phyloP scores from a whole-genome alignment of 2,888 invertebrate genomes.

The Atrina japonica region DNA sequence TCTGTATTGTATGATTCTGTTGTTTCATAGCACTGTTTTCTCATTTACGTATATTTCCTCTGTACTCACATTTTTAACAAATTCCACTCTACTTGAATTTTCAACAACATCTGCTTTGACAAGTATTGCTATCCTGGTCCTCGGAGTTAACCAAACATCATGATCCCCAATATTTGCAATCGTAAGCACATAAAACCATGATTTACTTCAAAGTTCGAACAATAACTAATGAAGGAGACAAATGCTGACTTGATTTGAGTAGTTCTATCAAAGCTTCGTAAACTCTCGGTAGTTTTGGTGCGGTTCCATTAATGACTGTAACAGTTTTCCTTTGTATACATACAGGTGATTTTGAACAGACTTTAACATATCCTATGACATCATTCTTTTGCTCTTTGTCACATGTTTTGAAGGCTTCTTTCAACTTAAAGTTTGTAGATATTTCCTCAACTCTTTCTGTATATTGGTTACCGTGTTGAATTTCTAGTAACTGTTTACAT shows the following conservation, averaged over 20 bases:
- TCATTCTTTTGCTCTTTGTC: not conserved
- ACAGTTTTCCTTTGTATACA: conserved; percentile 2
- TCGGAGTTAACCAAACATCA: conserved; percentile 20
- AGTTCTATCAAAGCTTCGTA: conserved; percentile 19
- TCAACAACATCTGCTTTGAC: not conserved
- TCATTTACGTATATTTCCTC: conserved; percentile 11
- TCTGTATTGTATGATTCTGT: not conserved
- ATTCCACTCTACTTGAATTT: not conserved
- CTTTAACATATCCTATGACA: not conserved
- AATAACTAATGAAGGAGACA: not conserved
- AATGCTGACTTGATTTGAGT: conserved; percentile 5
- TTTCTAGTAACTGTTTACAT: too few relatives aligned
- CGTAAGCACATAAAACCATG: not conserved
- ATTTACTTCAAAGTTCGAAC: not conserved
- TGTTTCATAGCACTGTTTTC: not conserved
- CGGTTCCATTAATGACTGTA: conserved; percentile 5
- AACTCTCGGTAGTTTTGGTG: not conserved
- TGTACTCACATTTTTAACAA: not conserved
- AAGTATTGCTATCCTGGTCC: conserved; percentile 17
- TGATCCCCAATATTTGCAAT: conserved; percentile 7
- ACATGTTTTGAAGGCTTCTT: conserved; percentile 11
- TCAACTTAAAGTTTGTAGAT: too few relatives aligned
- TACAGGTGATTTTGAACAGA: conserved; percentile 1
- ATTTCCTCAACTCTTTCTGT: too few relatives aligned
- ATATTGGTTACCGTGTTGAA: too few relatives aligned